These are phyloP conservation scores for Cryptosula pallasiana DNA, from an alignment of 2,888 invertebrate genomes.

Conservation along the genomic window DNA sequence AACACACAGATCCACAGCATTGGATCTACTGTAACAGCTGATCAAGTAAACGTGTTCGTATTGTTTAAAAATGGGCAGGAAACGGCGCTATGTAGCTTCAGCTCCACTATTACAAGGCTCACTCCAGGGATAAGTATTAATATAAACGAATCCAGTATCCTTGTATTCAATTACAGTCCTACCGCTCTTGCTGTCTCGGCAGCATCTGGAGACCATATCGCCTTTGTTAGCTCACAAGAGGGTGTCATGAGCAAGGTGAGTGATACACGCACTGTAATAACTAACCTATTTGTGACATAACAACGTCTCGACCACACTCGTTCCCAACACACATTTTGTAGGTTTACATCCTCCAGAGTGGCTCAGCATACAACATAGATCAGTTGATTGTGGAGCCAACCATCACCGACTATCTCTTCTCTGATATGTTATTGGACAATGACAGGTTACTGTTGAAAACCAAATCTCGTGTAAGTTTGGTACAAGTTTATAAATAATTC, in stretches of 20 bases:
- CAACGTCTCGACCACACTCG: no score
- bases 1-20: background rate
- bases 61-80: background rate
- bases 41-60: background rate
- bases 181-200: conserved; percentile 1
- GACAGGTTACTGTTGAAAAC: conserved; percentile 7
- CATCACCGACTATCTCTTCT: background rate
- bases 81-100: conserved; percentile 1
- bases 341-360: conserved; percentile 16
- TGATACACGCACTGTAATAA: no score
- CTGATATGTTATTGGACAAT: background rate
- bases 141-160: background rate
- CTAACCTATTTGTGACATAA: no score
- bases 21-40: background rate
- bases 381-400: background rate
- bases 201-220: background rate
- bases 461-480: background rate
- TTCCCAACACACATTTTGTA: no score
- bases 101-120: background rate
- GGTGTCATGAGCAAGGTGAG: background rate
- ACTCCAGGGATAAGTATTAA: background rate
- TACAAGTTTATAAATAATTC: no score
- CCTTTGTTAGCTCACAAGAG: background rate
- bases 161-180: background rate
- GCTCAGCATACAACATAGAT: background rate